Base-by-base conservation (phyloP, 2,797 vertebrate species). In the Micropoecilia bifurca region DNA sequence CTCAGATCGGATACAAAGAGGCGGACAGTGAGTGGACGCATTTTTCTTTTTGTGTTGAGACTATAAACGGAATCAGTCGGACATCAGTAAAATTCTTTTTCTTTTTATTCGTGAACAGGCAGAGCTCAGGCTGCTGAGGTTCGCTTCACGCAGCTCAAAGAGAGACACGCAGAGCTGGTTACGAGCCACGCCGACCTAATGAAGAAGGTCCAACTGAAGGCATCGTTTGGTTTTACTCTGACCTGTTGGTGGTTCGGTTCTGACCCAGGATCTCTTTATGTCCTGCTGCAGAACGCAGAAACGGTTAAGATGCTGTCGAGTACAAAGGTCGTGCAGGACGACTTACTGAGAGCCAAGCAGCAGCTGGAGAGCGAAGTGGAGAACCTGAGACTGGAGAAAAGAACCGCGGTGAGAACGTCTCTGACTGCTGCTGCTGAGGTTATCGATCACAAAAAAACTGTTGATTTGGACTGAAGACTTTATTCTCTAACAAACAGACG, bases 111-210 rank as follows among this genome's bases (percentile, higher is more conserved):
- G 33, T 1, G 4, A 74, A 3, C 95, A 99, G 99, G 92, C 69
- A 95, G 97, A 87, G 98, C 97, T 1, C 97, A 98, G 80, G 97
- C 97, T 3, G 97, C 97, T 0, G 98, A 99, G 89, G 92, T 97
- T 80, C 96, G 98, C 13, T 99, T 98, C 85, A 93, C 93, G 73
- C 98, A 98, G 81, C 96, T 99, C 36, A 99, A 99, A 91, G 98
- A 99, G 91, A 97, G 98, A 85, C 98, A 99, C 74, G 98, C 97
- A 0, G 98, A 98, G 90, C 96, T 99, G 85, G 97, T 99, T 39
- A 97, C 97, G 92, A 97, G 95, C 83, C 98, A 99, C 0, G 98
- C 99, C 0, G 97, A 97, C 76, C 93, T 99, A 20, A 96, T 99
- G 93, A 97, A 97, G 80, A 99, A 98, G 97, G 98, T 99, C 87